Evolutionary conservation across 2,113 vertebrate genomes (phyloP).

Genomic region (Ailuropoda melanoleuca): DNA sequence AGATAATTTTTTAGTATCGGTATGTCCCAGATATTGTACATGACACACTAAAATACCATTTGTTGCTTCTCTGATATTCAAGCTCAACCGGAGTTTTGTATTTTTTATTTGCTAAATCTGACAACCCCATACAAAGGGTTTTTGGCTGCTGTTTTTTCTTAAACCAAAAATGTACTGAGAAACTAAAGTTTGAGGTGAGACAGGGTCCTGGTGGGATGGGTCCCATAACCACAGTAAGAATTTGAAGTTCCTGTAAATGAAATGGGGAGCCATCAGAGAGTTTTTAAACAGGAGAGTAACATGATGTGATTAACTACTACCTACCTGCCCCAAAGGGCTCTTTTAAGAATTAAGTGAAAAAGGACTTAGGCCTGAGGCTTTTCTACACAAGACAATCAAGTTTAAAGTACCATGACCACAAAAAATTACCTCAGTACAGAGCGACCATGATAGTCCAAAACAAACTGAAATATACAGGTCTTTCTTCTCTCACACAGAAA

Average conservation of each 20-base stretch:
- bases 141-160: background rate
- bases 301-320: background rate
- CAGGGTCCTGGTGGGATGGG: background rate
- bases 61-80: background rate
- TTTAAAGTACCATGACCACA: background rate
- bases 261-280: background rate
- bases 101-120: slow-evolving; percentile 17
- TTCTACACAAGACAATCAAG: background rate
- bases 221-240: background rate
- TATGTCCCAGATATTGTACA: background rate
- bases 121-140: background rate
- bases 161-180: background rate
- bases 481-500: background rate
- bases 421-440: background rate
- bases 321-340: background rate
- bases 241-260: background rate
- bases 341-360: background rate
- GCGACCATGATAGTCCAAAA: background rate
- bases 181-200: background rate
- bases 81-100: background rate
- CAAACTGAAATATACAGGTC: background rate
- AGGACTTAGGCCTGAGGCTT: background rate
- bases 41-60: background rate
- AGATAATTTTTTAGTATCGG: background rate
- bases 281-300: background rate